These are phyloP conservation scores for Adineta ricciae DNA, from an alignment of 2,888 invertebrate genomes.

Conservation along the genomic window DNA sequence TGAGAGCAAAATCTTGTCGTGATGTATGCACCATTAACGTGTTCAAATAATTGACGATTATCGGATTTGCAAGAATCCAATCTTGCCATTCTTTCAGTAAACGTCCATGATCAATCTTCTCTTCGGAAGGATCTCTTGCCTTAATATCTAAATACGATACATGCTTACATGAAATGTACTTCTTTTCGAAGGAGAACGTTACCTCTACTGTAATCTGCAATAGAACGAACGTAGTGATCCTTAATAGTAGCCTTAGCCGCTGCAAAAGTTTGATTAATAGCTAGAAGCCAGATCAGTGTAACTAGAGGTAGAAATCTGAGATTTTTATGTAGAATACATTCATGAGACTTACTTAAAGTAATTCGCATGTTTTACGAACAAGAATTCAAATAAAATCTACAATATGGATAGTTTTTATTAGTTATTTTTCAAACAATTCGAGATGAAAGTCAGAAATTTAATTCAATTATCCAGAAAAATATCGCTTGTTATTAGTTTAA, in stretches of 20 bases:
- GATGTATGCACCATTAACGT: not conserved
- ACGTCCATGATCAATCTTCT: not conserved
- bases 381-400: not conserved
- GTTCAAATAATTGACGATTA: not conserved
- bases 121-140: not conserved
- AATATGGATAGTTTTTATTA: not conserved
- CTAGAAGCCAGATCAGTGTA: not conserved
- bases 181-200: not conserved
- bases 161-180: not conserved
- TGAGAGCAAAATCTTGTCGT: not conserved
- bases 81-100: not conserved
- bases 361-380: not conserved
- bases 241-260: not conserved
- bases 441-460: not conserved
- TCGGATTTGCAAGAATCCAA: not conserved
- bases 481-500: not conserved
- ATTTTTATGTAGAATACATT: not conserved
- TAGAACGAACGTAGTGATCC: not conserved
- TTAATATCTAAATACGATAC: not conserved
- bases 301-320: not conserved
- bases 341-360: not conserved
- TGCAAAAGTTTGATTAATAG: not conserved
- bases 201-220: not conserved
- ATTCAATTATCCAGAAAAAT: not conserved
- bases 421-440: not conserved